Evolutionary conservation across 2,888 invertebrate genomes (phyloP).

Genomic region (Blomia tropicalis): DNA sequence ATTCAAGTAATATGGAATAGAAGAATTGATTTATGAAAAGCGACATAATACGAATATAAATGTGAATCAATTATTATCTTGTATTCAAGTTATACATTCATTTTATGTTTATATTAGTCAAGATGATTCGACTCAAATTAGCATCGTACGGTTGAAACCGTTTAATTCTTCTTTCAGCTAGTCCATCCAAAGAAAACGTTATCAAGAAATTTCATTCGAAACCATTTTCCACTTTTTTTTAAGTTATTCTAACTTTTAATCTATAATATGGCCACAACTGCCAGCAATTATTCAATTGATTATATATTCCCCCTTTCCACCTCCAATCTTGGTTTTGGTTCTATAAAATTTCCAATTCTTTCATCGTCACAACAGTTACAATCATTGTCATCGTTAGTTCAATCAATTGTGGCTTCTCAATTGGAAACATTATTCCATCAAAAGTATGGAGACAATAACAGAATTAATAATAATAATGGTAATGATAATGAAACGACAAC

Average conservation of each 20-base stretch:
- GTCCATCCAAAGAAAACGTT: not conserved
- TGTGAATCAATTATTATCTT: too few species aligned
- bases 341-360: too few species aligned
- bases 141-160: not conserved
- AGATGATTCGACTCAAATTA: not conserved
- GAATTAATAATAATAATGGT: not conserved
- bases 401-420: not conserved
- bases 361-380: too few species aligned
- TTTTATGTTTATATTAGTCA: too few species aligned
- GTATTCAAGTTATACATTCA: too few species aligned
- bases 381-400: too few species aligned
- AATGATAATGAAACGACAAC: not conserved
- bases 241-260: not conserved
- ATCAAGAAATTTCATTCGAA: not conserved
- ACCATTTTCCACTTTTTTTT: not conserved
- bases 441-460: not conserved
- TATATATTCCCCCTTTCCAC: too few species aligned
- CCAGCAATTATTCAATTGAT: not conserved
- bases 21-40: too few species aligned
- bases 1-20: too few species aligned
- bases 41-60: too few species aligned
- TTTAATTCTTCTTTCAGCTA: not conserved
- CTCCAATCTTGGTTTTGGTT: too few species aligned
- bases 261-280: not conserved
- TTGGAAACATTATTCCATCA: not conserved